Conservation (phyloP, 1,140 invertebrate genomes). For the Nomia melanderi region DNA sequence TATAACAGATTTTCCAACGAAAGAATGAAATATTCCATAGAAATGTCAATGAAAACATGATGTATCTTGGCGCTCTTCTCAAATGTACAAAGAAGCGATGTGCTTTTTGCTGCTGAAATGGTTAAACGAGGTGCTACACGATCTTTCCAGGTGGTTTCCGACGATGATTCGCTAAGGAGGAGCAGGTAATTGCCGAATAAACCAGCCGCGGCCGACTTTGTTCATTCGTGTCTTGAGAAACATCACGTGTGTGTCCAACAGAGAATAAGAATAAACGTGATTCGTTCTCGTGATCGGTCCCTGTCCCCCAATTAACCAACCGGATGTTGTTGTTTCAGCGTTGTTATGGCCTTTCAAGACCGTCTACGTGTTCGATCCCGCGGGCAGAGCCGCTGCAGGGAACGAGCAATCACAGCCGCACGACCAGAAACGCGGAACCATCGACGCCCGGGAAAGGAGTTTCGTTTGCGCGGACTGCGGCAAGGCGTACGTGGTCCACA, state of each 20-base stretch:
- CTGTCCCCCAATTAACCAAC: conserved; percentile 33
- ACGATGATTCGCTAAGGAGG: too few relatives aligned
- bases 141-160: too few relatives aligned
- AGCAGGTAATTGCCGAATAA: neutral
- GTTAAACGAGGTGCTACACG: too few relatives aligned
- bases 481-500: conserved; percentile 71
- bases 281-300: neutral
- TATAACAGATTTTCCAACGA: too few relatives aligned
- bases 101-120: too few relatives aligned
- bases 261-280: neutral
- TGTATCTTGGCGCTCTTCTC: too few relatives aligned
- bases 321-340: conserved; percentile 61
- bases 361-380: conserved; percentile 1
- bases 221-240: neutral
- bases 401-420: conserved; percentile 7
- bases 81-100: too few relatives aligned
- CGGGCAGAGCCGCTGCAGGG: neutral
- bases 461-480: conserved; percentile 68
- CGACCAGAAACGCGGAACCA: neutral
- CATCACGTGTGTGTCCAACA: neutral
- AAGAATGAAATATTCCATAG: too few relatives aligned
- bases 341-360: conserved; percentile 55
- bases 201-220: neutral
- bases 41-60: too few relatives aligned
- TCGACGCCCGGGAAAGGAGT: conserved; percentile 23